Percentiles rank a stretch among this genome's conserved stretches.
These are phyloP conservation scores for Cantharis nigra DNA, from an alignment of 2,888 invertebrate genomes.

Conservation along the genomic window DNA sequence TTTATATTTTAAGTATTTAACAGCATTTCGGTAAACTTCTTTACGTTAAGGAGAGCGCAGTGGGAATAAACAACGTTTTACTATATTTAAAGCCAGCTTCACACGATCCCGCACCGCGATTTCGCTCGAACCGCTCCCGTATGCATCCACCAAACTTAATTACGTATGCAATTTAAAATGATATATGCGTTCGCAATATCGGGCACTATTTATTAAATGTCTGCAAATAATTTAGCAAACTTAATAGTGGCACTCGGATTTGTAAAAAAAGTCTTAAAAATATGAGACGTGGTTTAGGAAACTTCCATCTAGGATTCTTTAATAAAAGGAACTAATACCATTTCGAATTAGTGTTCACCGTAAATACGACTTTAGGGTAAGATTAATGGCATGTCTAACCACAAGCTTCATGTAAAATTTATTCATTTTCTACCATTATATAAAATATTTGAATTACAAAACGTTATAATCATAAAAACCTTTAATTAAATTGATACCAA, in stretches of 20 bases:
- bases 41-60: neutral
- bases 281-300: neutral
- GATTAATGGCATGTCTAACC: constrained; percentile 14
- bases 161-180: neutral
- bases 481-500: constrained; percentile 17
- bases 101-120: neutral
- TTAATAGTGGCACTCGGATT: neutral
- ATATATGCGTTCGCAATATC: neutral
- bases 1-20: neutral
- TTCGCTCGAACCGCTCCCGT: neutral
- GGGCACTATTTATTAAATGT: neutral
- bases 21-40: neutral
- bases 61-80: neutral
- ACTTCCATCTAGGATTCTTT: constrained; percentile 1
- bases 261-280: neutral
- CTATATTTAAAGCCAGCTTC: neutral
- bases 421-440: constrained; percentile 6
- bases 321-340: constrained; percentile 3
- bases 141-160: neutral
- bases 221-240: neutral
- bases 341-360: constrained; percentile 5
- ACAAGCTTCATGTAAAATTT: constrained; percentile 18
- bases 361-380: constrained; percentile 12
- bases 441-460: constrained; percentile 8
- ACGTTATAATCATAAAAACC: constrained; percentile 15